phyloP scores from a whole-genome alignment of 2,797 vertebrate genomes.

The Nothura maculosa region DNA sequence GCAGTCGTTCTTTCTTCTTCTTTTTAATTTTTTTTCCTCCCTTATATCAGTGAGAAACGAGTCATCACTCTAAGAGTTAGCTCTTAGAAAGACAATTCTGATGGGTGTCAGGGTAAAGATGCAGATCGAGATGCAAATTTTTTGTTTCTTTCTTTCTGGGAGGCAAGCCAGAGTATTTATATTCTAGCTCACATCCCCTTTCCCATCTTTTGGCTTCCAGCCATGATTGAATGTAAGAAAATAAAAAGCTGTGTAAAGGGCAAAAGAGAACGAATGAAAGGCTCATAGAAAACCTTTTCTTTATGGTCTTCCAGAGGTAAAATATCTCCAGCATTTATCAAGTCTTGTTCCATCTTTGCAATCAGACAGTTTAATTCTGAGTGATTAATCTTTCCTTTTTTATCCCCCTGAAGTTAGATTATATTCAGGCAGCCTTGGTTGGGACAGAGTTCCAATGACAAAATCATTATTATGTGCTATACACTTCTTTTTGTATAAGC shows the following conservation, averaged over 20 bases:
- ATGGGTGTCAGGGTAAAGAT: not conserved
- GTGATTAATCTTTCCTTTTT: not conserved
- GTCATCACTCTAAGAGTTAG: not conserved
- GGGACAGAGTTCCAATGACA: not conserved
- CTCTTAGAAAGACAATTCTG: not conserved
- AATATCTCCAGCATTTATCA: slow-evolving; percentile 31
- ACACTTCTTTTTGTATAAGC: not conserved
- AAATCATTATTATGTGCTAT: not conserved
- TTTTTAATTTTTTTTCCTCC: accelerated
- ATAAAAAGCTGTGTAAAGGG: slow-evolving; percentile 28
- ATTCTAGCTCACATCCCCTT: not conserved
- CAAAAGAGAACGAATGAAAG: slow-evolving; percentile 23
- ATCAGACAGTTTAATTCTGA: not conserved
- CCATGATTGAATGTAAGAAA: not conserved
- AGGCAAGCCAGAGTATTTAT: slow-evolving; percentile 21
- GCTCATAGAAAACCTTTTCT: not conserved
- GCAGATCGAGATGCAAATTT: slow-evolving; percentile 10
- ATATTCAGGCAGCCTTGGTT: not conserved
- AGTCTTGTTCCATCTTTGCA: not conserved
- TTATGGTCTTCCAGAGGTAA: slow-evolving; percentile 10
- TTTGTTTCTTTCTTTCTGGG: not conserved
- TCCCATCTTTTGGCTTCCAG: slow-evolving; percentile 24
- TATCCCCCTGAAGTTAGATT: not conserved
- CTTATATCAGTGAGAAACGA: not conserved
- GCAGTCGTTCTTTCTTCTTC: no score